Evolutionary conservation across 1,140 invertebrate genomes (phyloP), one percentile per base, ranked within the genome.

Genomic region (Neodiprion fabricii): DNA sequence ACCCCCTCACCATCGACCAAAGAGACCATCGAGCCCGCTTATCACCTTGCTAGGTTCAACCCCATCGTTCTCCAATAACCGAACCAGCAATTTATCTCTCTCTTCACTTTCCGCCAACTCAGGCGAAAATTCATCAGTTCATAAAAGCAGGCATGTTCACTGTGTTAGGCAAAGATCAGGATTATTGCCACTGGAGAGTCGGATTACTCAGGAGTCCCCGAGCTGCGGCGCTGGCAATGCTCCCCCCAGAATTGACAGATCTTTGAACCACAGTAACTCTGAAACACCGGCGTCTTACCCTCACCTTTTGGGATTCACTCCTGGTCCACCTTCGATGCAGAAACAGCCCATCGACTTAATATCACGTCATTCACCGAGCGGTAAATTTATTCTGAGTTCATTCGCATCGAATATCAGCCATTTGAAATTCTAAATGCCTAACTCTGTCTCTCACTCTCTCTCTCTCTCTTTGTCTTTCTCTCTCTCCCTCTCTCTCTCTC

Each of bases 1-100:
- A 2, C 96, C 96, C 7, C 93, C 96, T 12, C 95, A 95, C 88
- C 94, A 95, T 85, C 93, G 93, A 82, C 93, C 93, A 67, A 94
- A 94, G 77, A 89, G 95, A 80, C 95, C 95, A 67, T 94, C 95
- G 17, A 96, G 95, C 79, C 95, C 96, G 70, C 95, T 95, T 78
- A 95, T 95, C 81, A 93, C 93, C 11, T 90, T 92, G 75, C 92
- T 93, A 81, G 93, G 92, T 78, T 92, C 92, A 53, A 94, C 91
- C 87, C 93, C 92, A 1, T 91, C 91, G 48, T 94, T 93, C 77
- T 92, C 93, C 23, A 93, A 92, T 75, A 93, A 94, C 84, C 91
- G 92, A 53, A 92, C 92, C 40, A 92, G 91, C 28, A 93, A 93
- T 84, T 80, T 94, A 17, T 94, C 93, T 1, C 80, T 94, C 72